phyloP scores from a whole-genome alignment of 2,888 invertebrate species.

The Cheilosia grossa region DNA sequence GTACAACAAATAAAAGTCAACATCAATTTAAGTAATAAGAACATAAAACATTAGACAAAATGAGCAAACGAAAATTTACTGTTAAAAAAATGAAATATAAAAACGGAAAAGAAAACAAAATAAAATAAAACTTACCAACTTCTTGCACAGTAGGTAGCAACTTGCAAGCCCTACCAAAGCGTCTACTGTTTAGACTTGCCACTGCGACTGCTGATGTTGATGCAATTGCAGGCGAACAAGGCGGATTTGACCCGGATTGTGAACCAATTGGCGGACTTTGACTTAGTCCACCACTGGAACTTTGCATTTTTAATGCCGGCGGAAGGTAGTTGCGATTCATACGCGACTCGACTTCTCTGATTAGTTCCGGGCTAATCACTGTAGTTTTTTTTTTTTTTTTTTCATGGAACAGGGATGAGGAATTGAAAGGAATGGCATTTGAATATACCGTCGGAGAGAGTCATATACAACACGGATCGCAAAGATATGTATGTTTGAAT shows the following conservation, averaged over 20 bases:
- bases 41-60: conserved; percentile 19
- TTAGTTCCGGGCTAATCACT: conserved; percentile 95
- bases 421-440: conserved; percentile 5
- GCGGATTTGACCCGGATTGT: conserved; percentile 62
- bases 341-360: conserved; percentile 94
- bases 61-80: conserved; percentile 26
- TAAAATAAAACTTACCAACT: conserved; percentile 86
- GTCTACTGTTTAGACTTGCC: conserved; percentile 77
- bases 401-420: conserved; percentile 42
- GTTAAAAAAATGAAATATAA: conserved; percentile 17
- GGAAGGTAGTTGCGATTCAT: conserved; percentile 93
- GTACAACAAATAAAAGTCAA: conserved; percentile 41
- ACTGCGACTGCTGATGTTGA: conserved; percentile 76
- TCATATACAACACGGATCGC: background rate
- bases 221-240: conserved; percentile 69
- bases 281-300: conserved; percentile 77
- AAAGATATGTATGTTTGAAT: background rate
- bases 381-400: conserved; percentile 77
- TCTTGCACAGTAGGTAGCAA: conserved; percentile 89
- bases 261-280: conserved; percentile 79
- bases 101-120: conserved; percentile 68
- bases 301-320: conserved; percentile 86
- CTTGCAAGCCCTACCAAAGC: conserved; percentile 82
- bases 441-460: conserved; percentile 1
- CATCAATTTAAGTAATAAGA: conserved; percentile 17